A percentile compares a stretch with the other conserved stretches of the same genome.
Evolutionary conservation across 2,797 vertebrate genomes (phyloP).

Genomic region (Urosaurus nigricauda): DNA sequence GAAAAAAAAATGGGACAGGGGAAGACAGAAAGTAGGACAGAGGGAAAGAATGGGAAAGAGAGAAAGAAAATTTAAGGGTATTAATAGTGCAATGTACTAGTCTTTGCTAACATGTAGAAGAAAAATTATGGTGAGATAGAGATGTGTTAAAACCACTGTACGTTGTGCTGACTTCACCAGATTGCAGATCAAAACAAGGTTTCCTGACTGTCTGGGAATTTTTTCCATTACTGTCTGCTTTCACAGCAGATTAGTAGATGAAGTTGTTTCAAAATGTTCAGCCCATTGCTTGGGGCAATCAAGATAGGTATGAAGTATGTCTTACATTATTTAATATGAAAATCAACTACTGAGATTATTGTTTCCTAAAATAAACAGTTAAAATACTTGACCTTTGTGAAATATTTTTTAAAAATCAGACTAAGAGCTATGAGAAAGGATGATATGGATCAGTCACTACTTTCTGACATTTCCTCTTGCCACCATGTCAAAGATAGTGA

Average conservation of each 20-base stretch:
- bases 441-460: slow-evolving; percentile 25
- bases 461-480: slow-evolving; percentile 30
- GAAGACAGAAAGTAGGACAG: background rate
- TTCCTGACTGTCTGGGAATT: background rate
- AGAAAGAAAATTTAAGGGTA: slow-evolving; percentile 33
- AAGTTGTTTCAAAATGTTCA: slow-evolving; percentile 18
- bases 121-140: background rate
- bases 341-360: slow-evolving; percentile 27
- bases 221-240: background rate
- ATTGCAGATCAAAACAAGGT: background rate
- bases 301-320: background rate
- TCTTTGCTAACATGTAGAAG: slow-evolving; percentile 34
- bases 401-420: background rate
- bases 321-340: slow-evolving; percentile 32
- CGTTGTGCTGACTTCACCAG: background rate
- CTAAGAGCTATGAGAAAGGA: background rate
- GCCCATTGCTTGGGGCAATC: slow-evolving; percentile 19
- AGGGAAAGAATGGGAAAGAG: background rate
- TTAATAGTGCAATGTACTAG: slow-evolving; percentile 25
- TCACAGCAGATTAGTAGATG: background rate
- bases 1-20: background rate
- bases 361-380: slow-evolving; percentile 44
- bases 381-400: slow-evolving; percentile 42
- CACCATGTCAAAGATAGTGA: slow-evolving; percentile 24
- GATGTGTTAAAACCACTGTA: background rate